A percentile compares a stretch with the other conserved stretches of the same genome.
phyloP scores from a whole-genome alignment of 2,888 invertebrate species.

The Eugnorisma glareosa region DNA sequence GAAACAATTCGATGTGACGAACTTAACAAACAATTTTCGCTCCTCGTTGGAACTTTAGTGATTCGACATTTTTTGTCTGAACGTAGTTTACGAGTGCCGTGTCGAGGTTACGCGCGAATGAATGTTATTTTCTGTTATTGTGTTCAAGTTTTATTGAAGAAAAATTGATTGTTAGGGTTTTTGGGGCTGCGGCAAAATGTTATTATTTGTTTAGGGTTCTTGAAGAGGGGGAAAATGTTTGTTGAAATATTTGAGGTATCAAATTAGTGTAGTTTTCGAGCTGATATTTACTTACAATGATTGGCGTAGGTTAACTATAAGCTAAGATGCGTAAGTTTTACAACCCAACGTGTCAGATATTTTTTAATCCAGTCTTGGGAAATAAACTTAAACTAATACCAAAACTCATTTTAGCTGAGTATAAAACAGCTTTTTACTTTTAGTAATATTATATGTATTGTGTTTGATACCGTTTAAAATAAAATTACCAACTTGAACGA shows the following conservation, averaged over 20 bases:
- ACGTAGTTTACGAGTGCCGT: slow-evolving; percentile 55
- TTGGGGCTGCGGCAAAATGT: slow-evolving; percentile 23
- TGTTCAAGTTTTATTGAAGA: slow-evolving; percentile 55
- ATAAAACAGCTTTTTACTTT: background rate
- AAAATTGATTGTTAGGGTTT: slow-evolving; percentile 56
- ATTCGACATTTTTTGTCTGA: slow-evolving; percentile 63
- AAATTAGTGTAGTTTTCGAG: background rate
- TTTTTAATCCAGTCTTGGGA: background rate
- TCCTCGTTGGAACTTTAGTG: slow-evolving; percentile 61
- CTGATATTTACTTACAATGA: background rate
- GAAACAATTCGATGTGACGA: slow-evolving; percentile 72
- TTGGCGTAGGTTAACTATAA: background rate
- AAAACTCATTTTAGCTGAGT: background rate
- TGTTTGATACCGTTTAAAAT: background rate
- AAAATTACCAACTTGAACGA: background rate
- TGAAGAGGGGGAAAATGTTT: slow-evolving; percentile 16
- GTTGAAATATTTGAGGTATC: slow-evolving; percentile 2
- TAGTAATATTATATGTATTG: background rate
- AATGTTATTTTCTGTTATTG: slow-evolving; percentile 56
- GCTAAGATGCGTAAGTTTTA: background rate
- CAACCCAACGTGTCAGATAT: background rate
- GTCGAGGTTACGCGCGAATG: slow-evolving; percentile 50
- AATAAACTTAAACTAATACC: background rate
- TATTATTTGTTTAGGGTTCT: slow-evolving; percentile 30
- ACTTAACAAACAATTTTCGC: slow-evolving; percentile 72